Evolutionary conservation across 2,113 vertebrate species (phyloP), one percentile per base, ranked within the genome.

Genomic region (Chaenocephalus aceratus): DNA sequence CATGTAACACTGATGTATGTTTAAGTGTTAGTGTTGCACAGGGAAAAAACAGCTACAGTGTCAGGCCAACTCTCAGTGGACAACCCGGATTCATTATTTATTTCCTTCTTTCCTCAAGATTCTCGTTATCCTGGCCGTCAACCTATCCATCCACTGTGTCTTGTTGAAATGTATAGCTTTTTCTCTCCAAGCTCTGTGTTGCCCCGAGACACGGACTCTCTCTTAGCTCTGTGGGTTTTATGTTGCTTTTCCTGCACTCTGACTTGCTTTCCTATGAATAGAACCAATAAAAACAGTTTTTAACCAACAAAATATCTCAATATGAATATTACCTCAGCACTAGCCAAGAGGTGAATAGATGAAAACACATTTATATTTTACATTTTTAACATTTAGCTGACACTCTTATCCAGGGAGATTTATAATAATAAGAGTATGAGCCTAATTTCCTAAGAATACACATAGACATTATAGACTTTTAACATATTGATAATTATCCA

Each of bases 351-450:
- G 36, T 67, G 7, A 65, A 75, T 8, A 61, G 49, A 75, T 79
- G 49, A 63, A 70, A 75, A 79, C 12, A 54, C 41, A 68, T 57
- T 18, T 44, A 62, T 57, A 48, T 78, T 80, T 75, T 62, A 56
- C 10, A 80, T 76, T 68, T 68, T 30, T 53, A 53, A 60, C 48
- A 52, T 51, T 70, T 11, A 48, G 60, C 36, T 18, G 10, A 53
- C 58, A 56, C n/a, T 62, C 45, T 13, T 36, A 36, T 30, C 44
- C 53, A 54, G n/a, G 18, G 15, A 72, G 72, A 69, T 54, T 82
- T 80, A 41, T 41, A 6, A 41, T 41, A 41, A 41, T 41, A 41
- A 41, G 5, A 41, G 36, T 41, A 41, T 41, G 7, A 6, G 36
- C 36, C 7, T 41, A 36, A 41, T 41, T 5, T 41, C 36, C 36